Conservation (phyloP, 1,140 invertebrate genomes). For the Mamestra configurata region DNA sequence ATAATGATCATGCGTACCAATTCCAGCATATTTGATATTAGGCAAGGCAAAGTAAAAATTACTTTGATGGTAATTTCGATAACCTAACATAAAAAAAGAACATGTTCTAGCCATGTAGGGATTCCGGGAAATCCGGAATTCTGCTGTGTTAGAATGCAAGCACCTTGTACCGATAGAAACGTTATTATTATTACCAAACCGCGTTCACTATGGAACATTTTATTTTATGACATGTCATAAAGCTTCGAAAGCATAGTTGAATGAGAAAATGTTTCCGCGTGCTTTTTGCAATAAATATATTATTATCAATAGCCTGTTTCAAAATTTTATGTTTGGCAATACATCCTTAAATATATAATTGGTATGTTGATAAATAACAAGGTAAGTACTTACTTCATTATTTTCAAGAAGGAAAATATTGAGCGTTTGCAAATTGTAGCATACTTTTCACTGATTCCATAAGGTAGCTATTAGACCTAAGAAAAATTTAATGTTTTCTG, state of each 20-base stretch:
- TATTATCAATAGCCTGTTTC: background rate
- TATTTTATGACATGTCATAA: constrained; percentile 61
- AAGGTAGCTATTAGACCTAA: too few species aligned
- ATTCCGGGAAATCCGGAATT: background rate
- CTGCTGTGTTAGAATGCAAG: background rate
- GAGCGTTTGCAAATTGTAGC: too few species aligned
- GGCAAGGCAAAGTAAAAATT: too few species aligned
- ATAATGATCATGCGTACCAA: too few species aligned
- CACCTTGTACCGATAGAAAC: background rate
- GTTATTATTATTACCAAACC: constrained; percentile 34
- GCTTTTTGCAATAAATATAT: constrained; percentile 47
- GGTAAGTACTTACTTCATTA: too few species aligned
- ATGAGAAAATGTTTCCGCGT: constrained; percentile 61
- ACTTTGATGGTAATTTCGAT: background rate
- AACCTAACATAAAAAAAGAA: background rate
- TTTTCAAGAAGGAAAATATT: too few species aligned
- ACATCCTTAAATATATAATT: background rate
- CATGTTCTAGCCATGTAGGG: background rate
- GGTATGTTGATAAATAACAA: too few species aligned
- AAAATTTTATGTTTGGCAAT: background rate
- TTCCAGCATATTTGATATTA: too few species aligned
- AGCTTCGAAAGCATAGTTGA: constrained; percentile 49
- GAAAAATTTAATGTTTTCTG: too few species aligned
- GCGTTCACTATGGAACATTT: constrained; percentile 47
- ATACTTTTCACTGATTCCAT: too few species aligned